Evolutionary conservation across 2,113 vertebrate genomes (phyloP).

Genomic region (Gopherus flavomarginatus): DNA sequence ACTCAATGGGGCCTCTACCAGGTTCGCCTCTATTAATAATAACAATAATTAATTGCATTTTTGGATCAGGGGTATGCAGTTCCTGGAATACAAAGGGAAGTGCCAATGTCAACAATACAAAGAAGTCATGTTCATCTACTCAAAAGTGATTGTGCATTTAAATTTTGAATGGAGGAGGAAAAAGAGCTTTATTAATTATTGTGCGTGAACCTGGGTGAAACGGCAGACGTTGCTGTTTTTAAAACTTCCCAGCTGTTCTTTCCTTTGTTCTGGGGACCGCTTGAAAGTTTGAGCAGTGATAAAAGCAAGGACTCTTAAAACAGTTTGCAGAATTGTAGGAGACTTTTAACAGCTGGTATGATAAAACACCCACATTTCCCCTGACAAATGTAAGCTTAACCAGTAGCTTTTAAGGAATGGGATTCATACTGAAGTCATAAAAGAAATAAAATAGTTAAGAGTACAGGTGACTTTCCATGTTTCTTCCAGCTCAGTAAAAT

Average conservation of each 20-base stretch:
- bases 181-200: constrained; percentile 41
- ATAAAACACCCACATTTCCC: constrained; percentile 70
- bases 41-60: neutral
- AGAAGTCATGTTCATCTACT: neutral
- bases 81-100: neutral
- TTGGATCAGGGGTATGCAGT: neutral
- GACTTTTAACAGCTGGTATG: constrained; percentile 74
- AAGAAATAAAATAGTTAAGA: constrained; percentile 47
- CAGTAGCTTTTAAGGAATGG: constrained; percentile 65
- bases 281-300: constrained; percentile 65
- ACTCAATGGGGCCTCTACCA: neutral
- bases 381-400: constrained; percentile 70
- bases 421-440: constrained; percentile 46
- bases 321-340: constrained; percentile 68
- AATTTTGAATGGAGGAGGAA: neutral
- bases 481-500: constrained; percentile 48
- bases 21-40: neutral
- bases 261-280: constrained; percentile 59
- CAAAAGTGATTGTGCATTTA: neutral
- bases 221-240: constrained; percentile 24
- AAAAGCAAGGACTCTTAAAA: constrained; percentile 65
- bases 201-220: constrained; percentile 43
- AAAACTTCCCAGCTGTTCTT: constrained; percentile 65
- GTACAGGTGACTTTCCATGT: constrained; percentile 35
- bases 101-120: neutral